These are phyloP conservation scores for Morone chrysops DNA, from an alignment of 2,113 vertebrate genomes.

Conservation along the genomic window DNA sequence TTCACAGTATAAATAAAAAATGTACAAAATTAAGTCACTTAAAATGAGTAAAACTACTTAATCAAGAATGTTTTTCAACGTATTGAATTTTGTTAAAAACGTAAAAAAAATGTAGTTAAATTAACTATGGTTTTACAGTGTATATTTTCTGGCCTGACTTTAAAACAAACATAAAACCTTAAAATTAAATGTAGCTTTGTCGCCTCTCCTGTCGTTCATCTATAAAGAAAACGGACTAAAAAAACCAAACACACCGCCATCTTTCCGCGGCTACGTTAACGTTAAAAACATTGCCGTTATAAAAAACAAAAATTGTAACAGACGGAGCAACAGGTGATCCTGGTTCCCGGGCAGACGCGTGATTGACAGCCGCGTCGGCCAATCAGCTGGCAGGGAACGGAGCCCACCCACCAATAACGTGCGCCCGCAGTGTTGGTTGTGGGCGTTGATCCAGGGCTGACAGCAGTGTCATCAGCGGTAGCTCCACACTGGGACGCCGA, in stretches of 20 bases:
- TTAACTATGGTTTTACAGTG: neutral
- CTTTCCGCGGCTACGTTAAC: neutral
- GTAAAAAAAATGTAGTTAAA: too few species aligned
- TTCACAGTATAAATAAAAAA: too few species aligned
- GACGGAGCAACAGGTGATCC: slow-evolving; percentile 77
- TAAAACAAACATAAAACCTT: neutral
- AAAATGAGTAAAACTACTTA: too few species aligned
- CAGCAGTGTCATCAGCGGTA: slow-evolving; percentile 41
- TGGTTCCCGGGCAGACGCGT: slow-evolving; percentile 39
- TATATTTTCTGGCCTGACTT: neutral
- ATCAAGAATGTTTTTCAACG: too few species aligned
- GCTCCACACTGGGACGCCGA: slow-evolving; percentile 39
- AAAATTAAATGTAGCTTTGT: neutral
- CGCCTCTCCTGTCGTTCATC: neutral
- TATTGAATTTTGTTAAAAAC: neutral
- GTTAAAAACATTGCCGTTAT: neutral
- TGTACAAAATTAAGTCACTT: too few species aligned
- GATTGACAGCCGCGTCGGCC: slow-evolving; percentile 51
- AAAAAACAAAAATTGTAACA: slow-evolving; percentile 29
- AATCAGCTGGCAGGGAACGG: slow-evolving; percentile 2
- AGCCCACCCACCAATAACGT: slow-evolving; percentile 31
- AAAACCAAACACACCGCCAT: neutral
- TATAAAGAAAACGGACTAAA: too few species aligned
- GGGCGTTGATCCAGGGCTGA: slow-evolving; percentile 53
- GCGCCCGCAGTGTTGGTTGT: slow-evolving; percentile 17